phyloP scores from a whole-genome alignment of 2,113 vertebrate species.

The Sinocyclocheilus rhinocerous region DNA sequence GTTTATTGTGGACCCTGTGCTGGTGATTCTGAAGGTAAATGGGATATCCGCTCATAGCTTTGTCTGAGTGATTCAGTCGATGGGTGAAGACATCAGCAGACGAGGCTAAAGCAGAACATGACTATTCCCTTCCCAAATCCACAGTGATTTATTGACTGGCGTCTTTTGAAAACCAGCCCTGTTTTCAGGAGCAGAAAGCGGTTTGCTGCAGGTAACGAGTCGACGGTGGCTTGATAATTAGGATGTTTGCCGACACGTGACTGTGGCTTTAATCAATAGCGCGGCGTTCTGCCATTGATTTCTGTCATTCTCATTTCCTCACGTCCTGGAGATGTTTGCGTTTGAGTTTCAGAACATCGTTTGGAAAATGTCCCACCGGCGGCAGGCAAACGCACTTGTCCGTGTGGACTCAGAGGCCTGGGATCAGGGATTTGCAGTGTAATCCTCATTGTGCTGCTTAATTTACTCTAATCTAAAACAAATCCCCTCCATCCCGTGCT shows the following conservation, averaged over 20 bases:
- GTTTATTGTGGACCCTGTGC: background rate
- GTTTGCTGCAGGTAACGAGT: background rate
- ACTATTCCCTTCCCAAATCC: background rate
- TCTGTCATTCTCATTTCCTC: background rate
- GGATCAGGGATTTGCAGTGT: background rate
- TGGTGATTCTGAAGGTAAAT: background rate
- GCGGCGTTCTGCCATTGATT: background rate
- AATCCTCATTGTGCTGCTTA: conserved; percentile 30
- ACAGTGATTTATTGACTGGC: background rate
- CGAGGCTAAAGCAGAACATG: background rate
- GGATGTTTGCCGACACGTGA: conserved; percentile 9
- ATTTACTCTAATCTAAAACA: conserved; percentile 25
- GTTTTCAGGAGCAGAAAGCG: background rate
- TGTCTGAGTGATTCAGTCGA: background rate
- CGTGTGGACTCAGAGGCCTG: background rate
- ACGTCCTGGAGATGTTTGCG: background rate
- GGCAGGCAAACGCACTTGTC: background rate
- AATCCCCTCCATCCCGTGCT: background rate
- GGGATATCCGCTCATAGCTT: too few species aligned
- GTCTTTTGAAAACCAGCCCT: background rate
- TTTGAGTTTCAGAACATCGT: background rate
- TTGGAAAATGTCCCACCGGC: conserved; percentile 2
- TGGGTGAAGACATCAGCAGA: background rate
- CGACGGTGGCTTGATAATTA: conserved; percentile 13
- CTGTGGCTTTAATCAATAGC: conserved; percentile 5